Base-by-base conservation (phyloP, 2,797 vertebrate species). In the Hylomyscus alleni region DNA sequence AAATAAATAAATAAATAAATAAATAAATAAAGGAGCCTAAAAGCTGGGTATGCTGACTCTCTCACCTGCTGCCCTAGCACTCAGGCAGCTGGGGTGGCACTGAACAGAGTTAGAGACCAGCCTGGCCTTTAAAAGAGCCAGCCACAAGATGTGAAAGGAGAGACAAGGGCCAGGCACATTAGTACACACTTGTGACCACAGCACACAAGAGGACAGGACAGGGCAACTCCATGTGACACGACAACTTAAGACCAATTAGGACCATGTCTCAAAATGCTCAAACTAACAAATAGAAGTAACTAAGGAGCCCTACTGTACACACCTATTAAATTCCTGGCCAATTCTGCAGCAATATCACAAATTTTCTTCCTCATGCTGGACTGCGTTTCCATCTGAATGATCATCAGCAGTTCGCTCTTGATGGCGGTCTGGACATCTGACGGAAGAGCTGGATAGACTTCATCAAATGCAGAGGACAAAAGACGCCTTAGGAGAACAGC, bases 281-380 rank as follows among this genome's bases (percentile, higher is more conserved):
- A 89, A 77, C 24, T 11, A n/a, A 65, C 7, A 77, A 26, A n/a
- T 40, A 10, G 22, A 6, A 34, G 13, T 12, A n/a, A 34, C 26
- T 6, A 24, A 9, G 2, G 22, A 31, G 31, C 12, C n/a, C 9
- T 6, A 88, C 67, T 40, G 65, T 17, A 91, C 31, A 96, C 97
- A 99, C 99, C 99, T 76, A 99, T 67, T 97, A 99, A 99, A 98
- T 99, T 99, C 97, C 99, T 99, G 84, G 99, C 99, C 87, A 99
- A 98, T 97, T 99, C 99, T 1, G 99, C 99, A 29, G 99, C 99
- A 44, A 99, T 99, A 94, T 99, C 99, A 98, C 99, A 99, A 91
- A 99, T 98, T 98, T 99, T 99, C 98, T 99, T 99, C 98, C 99
- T 99, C 98, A 99, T 99, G 97, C 99, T 99, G 7, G 99, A 99